Evolutionary conservation across 2,888 invertebrate species (phyloP).

Genomic region (Melanargia galathea): DNA sequence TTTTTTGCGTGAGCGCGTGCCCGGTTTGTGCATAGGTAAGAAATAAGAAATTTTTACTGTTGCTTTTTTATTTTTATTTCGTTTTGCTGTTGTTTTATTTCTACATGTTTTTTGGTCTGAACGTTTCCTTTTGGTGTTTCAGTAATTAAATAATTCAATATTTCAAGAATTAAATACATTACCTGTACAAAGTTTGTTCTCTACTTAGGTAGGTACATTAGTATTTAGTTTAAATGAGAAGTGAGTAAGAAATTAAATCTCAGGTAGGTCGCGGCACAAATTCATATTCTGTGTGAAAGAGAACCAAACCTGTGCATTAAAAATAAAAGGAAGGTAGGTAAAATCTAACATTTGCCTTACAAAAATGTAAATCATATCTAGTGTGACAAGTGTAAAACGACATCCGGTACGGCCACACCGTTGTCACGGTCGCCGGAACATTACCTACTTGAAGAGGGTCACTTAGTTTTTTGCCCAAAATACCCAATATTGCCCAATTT

Average conservation of each 20-base stretch:
- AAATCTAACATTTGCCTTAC: not conserved
- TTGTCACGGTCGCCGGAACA: conserved; percentile 51
- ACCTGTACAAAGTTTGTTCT: too few relatives aligned
- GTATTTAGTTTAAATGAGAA: too few relatives aligned
- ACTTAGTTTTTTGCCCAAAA: conserved; percentile 30
- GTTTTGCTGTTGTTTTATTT: conserved; percentile 2
- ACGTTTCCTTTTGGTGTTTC: conserved; percentile 3
- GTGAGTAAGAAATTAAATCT: too few relatives aligned
- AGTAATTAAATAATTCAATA: not conserved
- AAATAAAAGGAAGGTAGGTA: too few relatives aligned
- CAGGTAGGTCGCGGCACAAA: too few relatives aligned
- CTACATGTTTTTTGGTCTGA: conserved; percentile 1
- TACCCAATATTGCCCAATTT: not conserved
- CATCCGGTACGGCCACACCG: conserved; percentile 46
- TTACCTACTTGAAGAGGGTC: conserved; percentile 56
- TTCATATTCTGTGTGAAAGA: too few relatives aligned
- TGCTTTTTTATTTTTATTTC: conserved; percentile 25
- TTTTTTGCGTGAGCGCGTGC: conserved; percentile 72
- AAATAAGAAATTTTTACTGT: conserved; percentile 48
- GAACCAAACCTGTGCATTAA: too few relatives aligned
- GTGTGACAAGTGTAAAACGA: conserved; percentile 46
- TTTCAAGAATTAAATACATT: not conserved
- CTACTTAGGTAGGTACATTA: too few relatives aligned
- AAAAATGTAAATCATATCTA: conserved; percentile 25
- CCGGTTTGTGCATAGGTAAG: conserved; percentile 59